Base-by-base conservation (phyloP, 2,797 vertebrate genomes). In the Aselliscus stoliczkanus region DNA sequence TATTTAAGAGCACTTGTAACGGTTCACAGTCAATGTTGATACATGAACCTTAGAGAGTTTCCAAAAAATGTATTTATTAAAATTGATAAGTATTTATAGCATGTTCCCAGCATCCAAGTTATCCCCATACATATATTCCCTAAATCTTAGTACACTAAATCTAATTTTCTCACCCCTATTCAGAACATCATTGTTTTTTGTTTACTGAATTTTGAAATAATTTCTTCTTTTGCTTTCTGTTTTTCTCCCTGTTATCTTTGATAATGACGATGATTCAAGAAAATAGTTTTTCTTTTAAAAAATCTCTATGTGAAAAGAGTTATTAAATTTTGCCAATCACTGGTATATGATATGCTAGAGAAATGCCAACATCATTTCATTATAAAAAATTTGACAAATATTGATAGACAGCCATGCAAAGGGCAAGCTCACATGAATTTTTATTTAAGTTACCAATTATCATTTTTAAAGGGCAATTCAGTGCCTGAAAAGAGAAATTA, bases 381-480 rank as follows among this genome's bases (percentile, higher is more conserved):
- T 92, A 67, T 50, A 76, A 93, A 95, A 96, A 91, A 89, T 39
- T n/a, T 90, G 77, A 96, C 86, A 97, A 96, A 94, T 96, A 95
- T 88, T 97, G 93, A 96, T 60, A 96, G 96, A 95, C 87, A 96
- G 27, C 54, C 76, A 39, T 34, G 50, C 17, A 98, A 98, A 98
- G 62, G 54, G 72, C 90, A 98, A 96, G 77, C 12, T 84, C 80
- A 80, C 58, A 88, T 34, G 76, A 97, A 97, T 92, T 96, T 97
- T 97, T 96, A 92, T 97, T 97, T 97, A 83, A 72, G 21, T 84
- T 90, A 87, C 29, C 4, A 94, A 95, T 96, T 96, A 97, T 34
- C 15, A 93, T 94, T 97, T 97, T 97, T 96, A 98, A 98, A 98
- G 83, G 81, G 67, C 52, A 97, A 15, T 54, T 97, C 89, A 92